These are phyloP conservation scores for Gryllus bimaculatus DNA, from an alignment of 1,140 invertebrate species.

Conservation along the genomic window DNA sequence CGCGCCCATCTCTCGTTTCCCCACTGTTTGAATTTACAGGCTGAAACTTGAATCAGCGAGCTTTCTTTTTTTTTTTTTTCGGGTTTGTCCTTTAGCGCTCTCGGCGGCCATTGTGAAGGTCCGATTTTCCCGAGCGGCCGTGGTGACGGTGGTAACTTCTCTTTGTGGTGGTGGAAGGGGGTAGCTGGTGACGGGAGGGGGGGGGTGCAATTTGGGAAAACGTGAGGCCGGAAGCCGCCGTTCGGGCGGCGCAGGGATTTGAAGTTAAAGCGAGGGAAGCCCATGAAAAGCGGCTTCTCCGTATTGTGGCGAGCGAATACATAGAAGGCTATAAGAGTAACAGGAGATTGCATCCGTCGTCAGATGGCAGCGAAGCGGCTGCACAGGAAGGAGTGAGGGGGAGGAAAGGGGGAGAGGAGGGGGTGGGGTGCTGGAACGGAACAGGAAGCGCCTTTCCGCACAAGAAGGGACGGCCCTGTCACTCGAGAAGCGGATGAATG, in stretches of 20 bases:
- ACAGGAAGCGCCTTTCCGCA: neutral
- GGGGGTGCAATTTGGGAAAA: neutral
- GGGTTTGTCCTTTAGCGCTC: too few relatives aligned
- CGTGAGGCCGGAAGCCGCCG: neutral
- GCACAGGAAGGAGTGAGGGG: neutral
- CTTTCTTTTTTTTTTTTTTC: neutral
- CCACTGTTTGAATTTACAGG: neutral
- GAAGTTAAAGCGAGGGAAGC: neutral
- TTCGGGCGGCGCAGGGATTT: neutral
- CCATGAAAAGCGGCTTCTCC: neutral
- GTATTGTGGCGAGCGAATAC: neutral
- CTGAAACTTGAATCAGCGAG: neutral
- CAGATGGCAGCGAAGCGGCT: neutral
- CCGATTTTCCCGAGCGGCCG: neutral
- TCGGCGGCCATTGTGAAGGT: neutral
- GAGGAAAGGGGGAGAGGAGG: neutral
- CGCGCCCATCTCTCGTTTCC: neutral
- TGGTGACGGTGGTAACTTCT: too few relatives aligned
- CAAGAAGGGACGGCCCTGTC: neutral
- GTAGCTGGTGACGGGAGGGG: too few relatives aligned
- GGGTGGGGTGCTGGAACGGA: neutral
- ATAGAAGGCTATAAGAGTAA: slow-evolving; percentile 5
- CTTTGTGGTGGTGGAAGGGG: too few relatives aligned
- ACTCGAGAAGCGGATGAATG: neutral
- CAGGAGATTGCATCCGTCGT: neutral